Evolutionary conservation across 1,140 invertebrate species (phyloP), one percentile per base, ranked within the genome.

Genomic region (Heliothis subflexa): DNA sequence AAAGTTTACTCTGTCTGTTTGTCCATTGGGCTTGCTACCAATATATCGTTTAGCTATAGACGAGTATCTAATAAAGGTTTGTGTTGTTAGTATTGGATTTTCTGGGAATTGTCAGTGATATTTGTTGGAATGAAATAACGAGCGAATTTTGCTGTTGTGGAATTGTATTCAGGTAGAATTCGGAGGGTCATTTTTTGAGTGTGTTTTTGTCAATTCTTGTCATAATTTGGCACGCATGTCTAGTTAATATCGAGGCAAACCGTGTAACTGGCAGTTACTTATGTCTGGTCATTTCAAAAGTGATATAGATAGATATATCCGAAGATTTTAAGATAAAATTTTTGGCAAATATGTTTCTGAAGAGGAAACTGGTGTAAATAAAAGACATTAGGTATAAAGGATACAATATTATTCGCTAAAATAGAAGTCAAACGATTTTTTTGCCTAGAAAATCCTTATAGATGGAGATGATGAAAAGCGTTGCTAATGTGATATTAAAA

Each of bases 1-100:
- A 64, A 80, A 86, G 86, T 90, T 92, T 88, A 81, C 83, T 83
- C 79, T 84, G 79, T 52, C 71, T 87, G 85, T 90, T 89, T 89
- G 81, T 84, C 66, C 74, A 71, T 73, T 80, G 68, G 61, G 61
- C 61, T 77, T 45, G 59, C 28, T 50, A n/a, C 21, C 74, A 76
- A 77, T 68, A 77, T 68, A 77, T 77, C 61, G 74, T 66, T 66
- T 77, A 66, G 66, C 47, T 18, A 77, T 77, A 59, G 55, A 11
- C 18, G 45, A 49, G 13, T 28, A 25, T 72, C 70, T 72, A 55
- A 59, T 73, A 47, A 59, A 55, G 10, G 52, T 45, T 73, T 13
- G 13, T 54, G 21, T 21, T 73, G 11, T 73, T 71, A 12, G 21
- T 70, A 70, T 70, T 70, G 47, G 66, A 52, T 70, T 52, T 70